Conservation (phyloP, 1,140 invertebrate genomes). For the Watersipora subatra region DNA sequence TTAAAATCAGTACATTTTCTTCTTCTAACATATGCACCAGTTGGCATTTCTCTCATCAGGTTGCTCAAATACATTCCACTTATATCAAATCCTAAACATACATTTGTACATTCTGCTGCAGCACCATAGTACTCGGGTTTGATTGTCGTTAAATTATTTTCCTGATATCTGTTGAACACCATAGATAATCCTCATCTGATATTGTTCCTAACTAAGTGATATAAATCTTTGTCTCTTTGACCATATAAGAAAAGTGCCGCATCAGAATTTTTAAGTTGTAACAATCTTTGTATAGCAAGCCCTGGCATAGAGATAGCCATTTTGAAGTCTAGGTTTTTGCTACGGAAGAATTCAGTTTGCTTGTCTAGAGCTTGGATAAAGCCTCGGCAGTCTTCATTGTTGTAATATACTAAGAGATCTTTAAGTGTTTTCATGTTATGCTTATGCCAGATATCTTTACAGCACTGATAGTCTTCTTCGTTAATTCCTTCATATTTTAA, state of each 20-base stretch:
- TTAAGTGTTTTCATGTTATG: background rate
- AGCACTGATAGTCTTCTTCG: background rate
- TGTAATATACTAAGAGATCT: slow-evolving; percentile 10
- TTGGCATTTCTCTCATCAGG: slow-evolving; percentile 11
- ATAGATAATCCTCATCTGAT: slow-evolving; percentile 13
- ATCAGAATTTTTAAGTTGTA: background rate
- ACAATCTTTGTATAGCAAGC: background rate
- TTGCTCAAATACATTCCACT: slow-evolving; percentile 12
- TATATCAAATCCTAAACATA: slow-evolving; percentile 12
- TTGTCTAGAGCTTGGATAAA: slow-evolving; percentile 7
- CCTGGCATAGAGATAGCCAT: slow-evolving; percentile 10
- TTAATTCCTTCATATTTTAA: slow-evolving; percentile 6
- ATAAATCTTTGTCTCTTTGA: slow-evolving; percentile 10
- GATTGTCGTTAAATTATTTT: slow-evolving; percentile 10
- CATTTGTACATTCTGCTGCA: background rate
- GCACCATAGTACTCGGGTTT: background rate
- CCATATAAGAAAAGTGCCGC: slow-evolving; percentile 11
- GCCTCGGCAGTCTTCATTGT: slow-evolving; percentile 11
- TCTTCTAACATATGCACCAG: slow-evolving; percentile 5
- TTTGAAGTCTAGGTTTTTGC: slow-evolving; percentile 12
- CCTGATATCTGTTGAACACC: slow-evolving; percentile 14
- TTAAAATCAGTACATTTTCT: background rate
- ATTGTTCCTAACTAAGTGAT: slow-evolving; percentile 9
- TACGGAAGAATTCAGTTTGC: slow-evolving; percentile 10
- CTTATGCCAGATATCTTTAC: background rate